Percentiles rank a stretch among this genome's conserved stretches.
Evolutionary conservation across 2,888 invertebrate species (phyloP).

Genomic region (Drosophila paramelanica): DNA sequence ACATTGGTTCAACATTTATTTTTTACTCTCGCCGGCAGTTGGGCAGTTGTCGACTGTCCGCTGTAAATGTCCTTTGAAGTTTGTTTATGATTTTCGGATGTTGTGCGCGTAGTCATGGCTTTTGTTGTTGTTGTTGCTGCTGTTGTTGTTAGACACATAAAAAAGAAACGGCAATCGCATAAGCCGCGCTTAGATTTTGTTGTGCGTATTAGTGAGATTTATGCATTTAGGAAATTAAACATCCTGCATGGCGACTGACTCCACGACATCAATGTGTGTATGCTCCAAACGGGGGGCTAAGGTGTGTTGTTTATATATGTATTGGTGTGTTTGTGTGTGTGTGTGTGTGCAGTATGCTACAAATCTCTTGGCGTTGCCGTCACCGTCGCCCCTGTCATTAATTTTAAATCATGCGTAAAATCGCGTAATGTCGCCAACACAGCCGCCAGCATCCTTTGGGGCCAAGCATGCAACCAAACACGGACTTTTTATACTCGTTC

Average conservation of each 20-base stretch:
- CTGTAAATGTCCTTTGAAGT: conserved; percentile 78
- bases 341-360: conserved; percentile 19
- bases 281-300: conserved; percentile 6
- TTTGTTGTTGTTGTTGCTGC: conserved; percentile 20
- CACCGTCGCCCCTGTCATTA: conserved; percentile 64
- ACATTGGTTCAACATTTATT: conserved; percentile 33
- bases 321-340: conserved; percentile 13
- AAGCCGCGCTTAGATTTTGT: conserved; percentile 72
- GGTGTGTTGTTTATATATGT: conserved; percentile 15
- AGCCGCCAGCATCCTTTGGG: conserved; percentile 71
- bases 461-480: conserved; percentile 20
- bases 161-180: conserved; percentile 51
- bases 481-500: neutral
- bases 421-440: conserved; percentile 80
- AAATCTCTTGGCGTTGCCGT: conserved; percentile 5
- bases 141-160: conserved; percentile 15
- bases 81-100: conserved; percentile 84
- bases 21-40: conserved; percentile 23
- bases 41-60: conserved; percentile 51
- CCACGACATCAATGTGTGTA: conserved; percentile 14
- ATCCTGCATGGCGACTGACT: conserved; percentile 68
- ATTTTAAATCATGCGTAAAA: conserved; percentile 82
- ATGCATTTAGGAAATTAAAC: conserved; percentile 84
- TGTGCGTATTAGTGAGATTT: conserved; percentile 81
- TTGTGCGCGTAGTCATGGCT: conserved; percentile 57